phyloP scores from a whole-genome alignment of 2,113 vertebrate species.

The Heterotis niloticus region DNA sequence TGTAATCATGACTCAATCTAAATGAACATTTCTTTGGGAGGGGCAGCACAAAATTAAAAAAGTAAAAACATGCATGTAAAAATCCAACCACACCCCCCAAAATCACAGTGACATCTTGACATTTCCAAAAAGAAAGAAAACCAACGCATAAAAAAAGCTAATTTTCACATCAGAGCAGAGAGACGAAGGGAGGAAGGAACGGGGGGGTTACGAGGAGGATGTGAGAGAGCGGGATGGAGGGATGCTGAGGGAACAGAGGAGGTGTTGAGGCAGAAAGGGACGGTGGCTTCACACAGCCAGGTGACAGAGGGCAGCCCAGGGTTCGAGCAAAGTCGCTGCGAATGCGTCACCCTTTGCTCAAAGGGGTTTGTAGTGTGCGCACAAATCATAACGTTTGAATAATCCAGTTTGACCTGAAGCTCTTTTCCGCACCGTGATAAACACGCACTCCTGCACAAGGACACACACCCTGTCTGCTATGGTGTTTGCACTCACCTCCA shows the following conservation, averaged over 20 bases:
- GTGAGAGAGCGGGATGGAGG: neutral
- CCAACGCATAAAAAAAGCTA: conserved; percentile 54
- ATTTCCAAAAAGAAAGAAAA: conserved; percentile 53
- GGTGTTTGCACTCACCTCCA: too few species aligned
- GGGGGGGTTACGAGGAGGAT: neutral
- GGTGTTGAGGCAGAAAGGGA: neutral
- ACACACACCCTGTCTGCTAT: too few species aligned
- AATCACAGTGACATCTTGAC: conserved; percentile 11
- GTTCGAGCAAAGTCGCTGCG: too few species aligned
- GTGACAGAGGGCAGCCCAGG: too few species aligned
- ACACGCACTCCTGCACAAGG: neutral
- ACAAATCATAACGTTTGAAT: too few species aligned
- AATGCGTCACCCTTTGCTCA: too few species aligned
- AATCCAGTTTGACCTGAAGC: too few species aligned
- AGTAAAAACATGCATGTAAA: conserved; percentile 52
- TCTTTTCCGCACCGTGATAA: too few species aligned
- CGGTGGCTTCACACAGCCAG: too few species aligned
- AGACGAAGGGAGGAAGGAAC: conserved; percentile 57
- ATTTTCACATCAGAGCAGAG: conserved; percentile 29
- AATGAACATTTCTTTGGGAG: conserved; percentile 56
- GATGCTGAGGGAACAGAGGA: neutral
- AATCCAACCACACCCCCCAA: conserved; percentile 46
- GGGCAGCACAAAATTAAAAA: conserved; percentile 13
- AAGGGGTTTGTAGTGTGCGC: too few species aligned
- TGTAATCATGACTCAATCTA: conserved; percentile 22